A percentile compares a stretch with the other conserved stretches of the same genome.
phyloP scores from a whole-genome alignment of 2,888 invertebrate species.

The Unio delphinus region DNA sequence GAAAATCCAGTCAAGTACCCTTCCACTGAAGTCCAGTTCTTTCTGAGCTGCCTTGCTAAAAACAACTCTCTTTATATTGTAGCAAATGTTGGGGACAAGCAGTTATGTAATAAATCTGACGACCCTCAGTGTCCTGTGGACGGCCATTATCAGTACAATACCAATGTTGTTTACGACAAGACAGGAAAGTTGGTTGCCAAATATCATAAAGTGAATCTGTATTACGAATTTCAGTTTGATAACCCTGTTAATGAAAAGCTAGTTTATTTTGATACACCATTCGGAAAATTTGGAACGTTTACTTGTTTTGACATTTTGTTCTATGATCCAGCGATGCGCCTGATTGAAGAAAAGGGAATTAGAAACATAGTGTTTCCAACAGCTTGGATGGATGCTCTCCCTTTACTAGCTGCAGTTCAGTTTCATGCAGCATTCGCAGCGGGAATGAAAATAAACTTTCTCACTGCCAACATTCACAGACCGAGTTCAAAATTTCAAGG shows the following conservation, averaged over 20 bases:
- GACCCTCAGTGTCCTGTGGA: conserved; percentile 45
- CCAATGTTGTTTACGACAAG: conserved; percentile 84
- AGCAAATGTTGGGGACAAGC: conserved; percentile 80
- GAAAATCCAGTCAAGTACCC: conserved; percentile 19
- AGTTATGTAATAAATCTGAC: conserved; percentile 73
- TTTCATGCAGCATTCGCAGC: conserved; percentile 82
- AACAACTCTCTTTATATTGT: conserved; percentile 79
- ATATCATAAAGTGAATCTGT: conserved; percentile 75
- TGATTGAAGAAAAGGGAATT: conserved; percentile 73
- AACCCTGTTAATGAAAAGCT: conserved; percentile 31
- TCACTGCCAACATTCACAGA: conserved; percentile 82
- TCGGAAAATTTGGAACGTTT: conserved; percentile 77
- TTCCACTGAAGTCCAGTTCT: conserved; percentile 31
- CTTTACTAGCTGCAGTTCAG: conserved; percentile 69
- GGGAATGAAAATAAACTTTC: conserved; percentile 78
- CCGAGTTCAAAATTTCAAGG: conserved; percentile 76
- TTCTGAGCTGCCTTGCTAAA: conserved; percentile 76
- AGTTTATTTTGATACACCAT: conserved; percentile 51
- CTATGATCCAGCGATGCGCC: conserved; percentile 78
- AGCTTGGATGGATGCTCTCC: conserved; percentile 87
- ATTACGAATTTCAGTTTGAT: conserved; percentile 73
- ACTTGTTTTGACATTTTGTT: conserved; percentile 89
- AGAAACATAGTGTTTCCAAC: conserved; percentile 66
- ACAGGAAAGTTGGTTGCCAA: conserved; percentile 80
- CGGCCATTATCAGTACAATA: conserved; percentile 77